These are phyloP conservation scores for Protosalanx chinensis DNA, from an alignment of 2,797 vertebrate species.

Conservation along the genomic window DNA sequence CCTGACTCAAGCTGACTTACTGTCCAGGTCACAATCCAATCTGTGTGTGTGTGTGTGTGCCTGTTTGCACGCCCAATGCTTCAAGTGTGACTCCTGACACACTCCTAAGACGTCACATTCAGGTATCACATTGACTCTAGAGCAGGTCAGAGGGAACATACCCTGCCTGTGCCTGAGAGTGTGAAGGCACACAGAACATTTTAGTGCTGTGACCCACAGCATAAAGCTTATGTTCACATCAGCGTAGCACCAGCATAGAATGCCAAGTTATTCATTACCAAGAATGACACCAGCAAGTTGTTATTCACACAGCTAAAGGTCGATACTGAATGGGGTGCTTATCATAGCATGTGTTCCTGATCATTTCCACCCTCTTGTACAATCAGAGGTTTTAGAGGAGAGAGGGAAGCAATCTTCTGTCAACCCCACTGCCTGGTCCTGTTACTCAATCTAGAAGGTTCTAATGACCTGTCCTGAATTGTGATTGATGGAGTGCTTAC, in stretches of 20 bases:
- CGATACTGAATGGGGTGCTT: constrained; percentile 57
- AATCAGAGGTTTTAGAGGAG: constrained; percentile 17
- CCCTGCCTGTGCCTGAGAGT: constrained; percentile 39
- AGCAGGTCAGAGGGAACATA: constrained; percentile 52
- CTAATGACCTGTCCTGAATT: constrained; percentile 66
- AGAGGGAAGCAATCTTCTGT: constrained; percentile 65
- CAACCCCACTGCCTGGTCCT: constrained; percentile 62
- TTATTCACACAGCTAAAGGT: constrained; percentile 47
- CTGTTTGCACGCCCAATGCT: neutral
- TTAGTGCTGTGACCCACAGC: neutral
- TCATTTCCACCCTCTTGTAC: constrained; percentile 51
- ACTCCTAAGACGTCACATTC: neutral
- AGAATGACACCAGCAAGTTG: constrained; percentile 51
- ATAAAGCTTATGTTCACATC: neutral
- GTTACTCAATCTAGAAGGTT: constrained; percentile 63
- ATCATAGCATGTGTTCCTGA: constrained; percentile 57
- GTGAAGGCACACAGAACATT: constrained; percentile 32
- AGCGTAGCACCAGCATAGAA: neutral
- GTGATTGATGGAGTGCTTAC: constrained; percentile 75
- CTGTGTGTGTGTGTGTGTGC: neutral
- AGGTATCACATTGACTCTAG: constrained; percentile 29
- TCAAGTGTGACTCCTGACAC: neutral
- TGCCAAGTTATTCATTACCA: constrained; percentile 25
- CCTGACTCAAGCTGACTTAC: constrained; percentile 25
- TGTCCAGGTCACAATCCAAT: neutral